A percentile compares a stretch with the other conserved stretches of the same genome.
phyloP scores from a whole-genome alignment of 2,888 invertebrate genomes.

The Eucriotettix oculatus region DNA sequence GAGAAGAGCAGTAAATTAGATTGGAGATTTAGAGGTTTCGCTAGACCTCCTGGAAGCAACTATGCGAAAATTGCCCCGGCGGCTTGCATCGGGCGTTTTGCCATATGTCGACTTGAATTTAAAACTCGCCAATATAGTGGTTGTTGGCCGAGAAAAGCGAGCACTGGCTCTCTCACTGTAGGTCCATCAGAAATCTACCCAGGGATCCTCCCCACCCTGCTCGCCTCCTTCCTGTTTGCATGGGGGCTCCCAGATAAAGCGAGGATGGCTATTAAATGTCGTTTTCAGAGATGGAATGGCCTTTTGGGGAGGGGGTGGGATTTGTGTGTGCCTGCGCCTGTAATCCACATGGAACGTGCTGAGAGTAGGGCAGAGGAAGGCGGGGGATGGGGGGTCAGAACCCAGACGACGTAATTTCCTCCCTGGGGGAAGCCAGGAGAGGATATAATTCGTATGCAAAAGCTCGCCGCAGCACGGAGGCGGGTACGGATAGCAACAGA shows the following conservation, averaged over 20 bases:
- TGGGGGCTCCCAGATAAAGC: slow-evolving; percentile 12
- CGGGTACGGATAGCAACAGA: not conserved
- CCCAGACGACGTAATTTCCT: slow-evolving; percentile 13
- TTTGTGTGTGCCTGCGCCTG: slow-evolving; percentile 7
- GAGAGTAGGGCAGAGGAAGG: not conserved
- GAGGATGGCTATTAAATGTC: slow-evolving; percentile 14
- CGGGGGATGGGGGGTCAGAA: slow-evolving; percentile 7
- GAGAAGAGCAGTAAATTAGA: no score
- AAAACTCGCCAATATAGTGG: no score
- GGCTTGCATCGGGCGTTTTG: no score
- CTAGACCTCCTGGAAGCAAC: no score
- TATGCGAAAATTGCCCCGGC: no score
- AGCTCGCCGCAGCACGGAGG: slow-evolving; percentile 5
- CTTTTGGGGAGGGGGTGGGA: slow-evolving; percentile 7
- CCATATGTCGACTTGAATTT: no score
- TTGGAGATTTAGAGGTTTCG: no score
- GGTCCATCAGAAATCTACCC: slow-evolving; percentile 8
- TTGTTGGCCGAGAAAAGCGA: no score
- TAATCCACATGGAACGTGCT: slow-evolving; percentile 9
- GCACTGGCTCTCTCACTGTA: not conserved
- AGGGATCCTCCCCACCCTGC: not conserved
- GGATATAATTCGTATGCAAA: slow-evolving; percentile 12
- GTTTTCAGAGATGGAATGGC: slow-evolving; percentile 14
- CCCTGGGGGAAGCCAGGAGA: slow-evolving; percentile 5
- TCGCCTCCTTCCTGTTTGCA: slow-evolving; percentile 7